A percentile compares a stretch with the other conserved stretches of the same genome.
phyloP scores from a whole-genome alignment of 2,888 invertebrate species.

The Oscheius sp. region DNA sequence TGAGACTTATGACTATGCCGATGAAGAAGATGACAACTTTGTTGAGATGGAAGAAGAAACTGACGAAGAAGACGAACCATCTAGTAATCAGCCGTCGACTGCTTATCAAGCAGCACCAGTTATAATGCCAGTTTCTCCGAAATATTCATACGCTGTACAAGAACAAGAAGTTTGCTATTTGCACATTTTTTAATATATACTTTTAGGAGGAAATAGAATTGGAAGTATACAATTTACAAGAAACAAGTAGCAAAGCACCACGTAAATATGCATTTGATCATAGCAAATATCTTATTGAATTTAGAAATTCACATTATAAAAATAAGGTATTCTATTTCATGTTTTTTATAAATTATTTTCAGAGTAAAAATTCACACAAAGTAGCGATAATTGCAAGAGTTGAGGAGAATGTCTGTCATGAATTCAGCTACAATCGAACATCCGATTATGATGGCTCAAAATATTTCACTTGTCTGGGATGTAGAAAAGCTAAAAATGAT shows the following conservation, averaged over 20 bases:
- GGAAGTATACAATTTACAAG: not conserved
- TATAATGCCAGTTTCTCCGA: not conserved
- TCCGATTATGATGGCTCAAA: conserved; percentile 39
- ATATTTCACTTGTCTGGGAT: conserved; percentile 50
- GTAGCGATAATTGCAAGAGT: conserved; percentile 46
- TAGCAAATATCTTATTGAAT: conserved; percentile 18
- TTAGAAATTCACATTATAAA: conserved; percentile 18
- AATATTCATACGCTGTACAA: not conserved
- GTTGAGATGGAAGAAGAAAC: conserved; percentile 29
- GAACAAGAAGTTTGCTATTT: not conserved
- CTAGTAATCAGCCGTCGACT: too few species aligned
- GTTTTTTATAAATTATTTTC: not conserved
- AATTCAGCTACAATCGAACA: conserved; percentile 50
- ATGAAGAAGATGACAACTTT: conserved; percentile 27
- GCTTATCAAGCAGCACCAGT: not conserved
- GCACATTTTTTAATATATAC: not conserved
- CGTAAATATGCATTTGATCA: conserved; percentile 1
- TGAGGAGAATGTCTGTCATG: conserved; percentile 41
- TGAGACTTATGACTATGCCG: not conserved
- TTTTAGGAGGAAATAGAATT: not conserved
- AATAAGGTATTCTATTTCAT: conserved; percentile 9
- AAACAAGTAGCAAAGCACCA: not conserved
- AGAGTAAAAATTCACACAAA: conserved; percentile 38
- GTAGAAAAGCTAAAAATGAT: conserved; percentile 49
- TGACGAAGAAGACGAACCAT: conserved; percentile 12